Percentiles rank a stretch among this genome's conserved stretches.
Evolutionary conservation across 2,113 vertebrate genomes (phyloP).

Genomic region (Sorex fumeus): DNA sequence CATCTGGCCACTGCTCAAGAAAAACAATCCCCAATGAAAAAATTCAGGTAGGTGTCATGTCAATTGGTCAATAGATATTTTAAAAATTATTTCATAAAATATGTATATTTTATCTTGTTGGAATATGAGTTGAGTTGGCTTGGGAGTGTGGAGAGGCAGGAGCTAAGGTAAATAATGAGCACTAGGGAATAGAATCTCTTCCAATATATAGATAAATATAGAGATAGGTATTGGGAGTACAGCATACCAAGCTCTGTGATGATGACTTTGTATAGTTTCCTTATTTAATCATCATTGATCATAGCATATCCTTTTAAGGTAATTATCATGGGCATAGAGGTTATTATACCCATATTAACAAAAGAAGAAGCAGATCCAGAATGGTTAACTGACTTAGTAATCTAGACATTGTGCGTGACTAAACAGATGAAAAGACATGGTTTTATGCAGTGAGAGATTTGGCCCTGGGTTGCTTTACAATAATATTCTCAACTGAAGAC

Average conservation of each 20-base stretch:
- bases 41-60: constrained; percentile 93
- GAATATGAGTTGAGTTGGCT: not conserved
- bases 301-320: constrained; percentile 3
- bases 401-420: not conserved
- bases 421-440: not conserved
- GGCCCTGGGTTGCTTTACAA: not conserved
- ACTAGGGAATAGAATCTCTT: not conserved
- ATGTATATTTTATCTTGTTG: constrained; percentile 10
- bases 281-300: not conserved
- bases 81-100: constrained; percentile 7
- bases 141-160: not conserved
- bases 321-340: not conserved
- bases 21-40: constrained; percentile 97
- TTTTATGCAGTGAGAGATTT: not conserved
- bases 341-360: constrained; percentile 23
- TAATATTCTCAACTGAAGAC: not conserved
- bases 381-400: not conserved
- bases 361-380: not conserved
- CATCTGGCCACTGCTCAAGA: constrained; percentile 95
- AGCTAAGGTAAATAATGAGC: not conserved
- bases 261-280: not conserved
- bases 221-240: not conserved
- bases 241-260: not conserved
- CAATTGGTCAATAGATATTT: not conserved
- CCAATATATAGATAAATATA: not conserved